These are phyloP conservation scores for Muraenolepis orangiensis DNA, from an alignment of 2,797 vertebrate genomes.

Conservation along the genomic window DNA sequence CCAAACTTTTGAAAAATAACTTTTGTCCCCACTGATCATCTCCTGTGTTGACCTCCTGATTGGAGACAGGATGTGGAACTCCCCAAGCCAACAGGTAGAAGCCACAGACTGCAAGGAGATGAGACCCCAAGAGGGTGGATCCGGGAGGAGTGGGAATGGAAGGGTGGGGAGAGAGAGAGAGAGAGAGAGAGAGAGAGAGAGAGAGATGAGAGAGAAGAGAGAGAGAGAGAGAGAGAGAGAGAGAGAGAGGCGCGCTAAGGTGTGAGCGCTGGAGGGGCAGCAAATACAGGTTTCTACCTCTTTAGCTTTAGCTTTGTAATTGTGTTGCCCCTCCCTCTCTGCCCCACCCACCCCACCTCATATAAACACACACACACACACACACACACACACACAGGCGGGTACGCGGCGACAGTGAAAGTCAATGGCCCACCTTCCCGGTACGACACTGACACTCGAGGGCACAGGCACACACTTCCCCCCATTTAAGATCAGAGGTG, in stretches of 20 bases:
- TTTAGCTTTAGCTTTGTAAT: neutral
- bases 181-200: slow-evolving; percentile 6
- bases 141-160: slow-evolving; percentile 5
- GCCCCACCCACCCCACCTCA: no score
- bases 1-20: neutral
- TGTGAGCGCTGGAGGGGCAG: neutral
- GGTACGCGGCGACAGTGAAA: neutral
- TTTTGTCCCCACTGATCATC: neutral
- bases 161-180: neutral
- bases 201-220: slow-evolving; percentile 6
- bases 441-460: neutral
- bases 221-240: slow-evolving; percentile 10
- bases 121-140: slow-evolving; percentile 12
- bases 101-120: neutral
- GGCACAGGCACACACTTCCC: neutral
- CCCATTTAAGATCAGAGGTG: neutral
- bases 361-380: neutral
- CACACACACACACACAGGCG: neutral
- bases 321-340: neutral
- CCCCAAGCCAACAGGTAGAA: neutral
- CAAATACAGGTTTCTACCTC: neutral
- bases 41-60: neutral
- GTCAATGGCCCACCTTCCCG: neutral
- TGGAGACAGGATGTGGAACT: no score
- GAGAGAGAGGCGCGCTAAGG: no score